phyloP scores from a whole-genome alignment of 2,113 vertebrate genomes.

The Lycocorax pyrrhopterus region DNA sequence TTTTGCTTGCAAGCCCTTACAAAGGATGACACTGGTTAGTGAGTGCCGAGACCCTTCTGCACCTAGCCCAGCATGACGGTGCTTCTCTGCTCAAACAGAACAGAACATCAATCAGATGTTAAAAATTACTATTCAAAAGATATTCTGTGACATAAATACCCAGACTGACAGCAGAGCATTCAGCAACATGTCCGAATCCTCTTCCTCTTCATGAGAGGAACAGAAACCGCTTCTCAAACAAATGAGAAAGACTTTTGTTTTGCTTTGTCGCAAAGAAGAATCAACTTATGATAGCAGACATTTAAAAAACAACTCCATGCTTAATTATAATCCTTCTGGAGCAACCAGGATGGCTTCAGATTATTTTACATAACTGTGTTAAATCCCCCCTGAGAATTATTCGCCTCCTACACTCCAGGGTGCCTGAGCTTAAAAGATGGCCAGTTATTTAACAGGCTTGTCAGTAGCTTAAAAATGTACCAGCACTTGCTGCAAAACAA shows the following conservation, averaged over 20 bases:
- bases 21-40: neutral
- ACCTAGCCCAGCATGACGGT: neutral
- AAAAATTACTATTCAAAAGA: slow-evolving; percentile 35
- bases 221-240: slow-evolving; percentile 39
- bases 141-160: slow-evolving; percentile 9
- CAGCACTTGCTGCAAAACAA: slow-evolving; percentile 23
- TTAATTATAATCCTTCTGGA: slow-evolving; percentile 51
- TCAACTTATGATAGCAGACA: neutral
- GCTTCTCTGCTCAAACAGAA: neutral
- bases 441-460: slow-evolving; percentile 65
- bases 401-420: slow-evolving; percentile 52
- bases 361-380: slow-evolving; percentile 66
- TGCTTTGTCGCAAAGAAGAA: neutral
- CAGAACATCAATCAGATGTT: slow-evolving; percentile 17
- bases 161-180: neutral
- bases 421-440: slow-evolving; percentile 57
- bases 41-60: rapidly evolving
- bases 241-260: slow-evolving; percentile 2
- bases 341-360: slow-evolving; percentile 42
- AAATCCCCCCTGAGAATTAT: slow-evolving; percentile 57
- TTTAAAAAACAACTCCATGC: neutral
- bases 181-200: neutral
- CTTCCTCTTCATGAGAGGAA: slow-evolving; percentile 28
- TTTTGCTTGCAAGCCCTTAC: neutral
- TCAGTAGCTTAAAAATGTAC: slow-evolving; percentile 37